These are phyloP conservation scores for Anoplolepis gracilipes DNA, from an alignment of 1,140 invertebrate genomes.

Conservation along the genomic window DNA sequence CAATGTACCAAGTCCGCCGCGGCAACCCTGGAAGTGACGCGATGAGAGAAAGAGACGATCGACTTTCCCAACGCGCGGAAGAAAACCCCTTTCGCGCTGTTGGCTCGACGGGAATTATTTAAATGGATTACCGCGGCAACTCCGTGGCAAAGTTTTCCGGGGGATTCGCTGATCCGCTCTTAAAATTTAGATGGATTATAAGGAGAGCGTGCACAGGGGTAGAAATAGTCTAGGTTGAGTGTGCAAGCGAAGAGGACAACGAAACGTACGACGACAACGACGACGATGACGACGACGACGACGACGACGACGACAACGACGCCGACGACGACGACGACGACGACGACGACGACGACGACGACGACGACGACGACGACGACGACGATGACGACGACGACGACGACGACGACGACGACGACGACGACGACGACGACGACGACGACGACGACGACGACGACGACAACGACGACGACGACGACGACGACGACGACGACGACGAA, in stretches of 20 bases:
- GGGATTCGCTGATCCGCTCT: conserved; percentile 81
- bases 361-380: conserved; percentile 40
- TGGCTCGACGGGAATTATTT: conserved; percentile 84
- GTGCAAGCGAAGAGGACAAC: conserved; percentile 59
- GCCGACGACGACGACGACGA: conserved; percentile 45
- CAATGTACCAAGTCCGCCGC: conserved; percentile 50
- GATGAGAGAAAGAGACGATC: conserved; percentile 61
- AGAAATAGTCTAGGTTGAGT: conserved; percentile 43
- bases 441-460: conserved; percentile 5
- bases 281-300: conserved; percentile 67
- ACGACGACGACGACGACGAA: conserved; percentile 63
- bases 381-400: conserved; percentile 42
- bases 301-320: conserved; percentile 63
- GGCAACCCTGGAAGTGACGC: conserved; percentile 43
- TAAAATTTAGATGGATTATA: conserved; percentile 86
- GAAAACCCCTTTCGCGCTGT: conserved; percentile 76
- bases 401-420: conserved; percentile 68
- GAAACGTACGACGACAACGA: conserved; percentile 17
- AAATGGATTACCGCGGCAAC: conserved; percentile 84
- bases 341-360: conserved; percentile 67
- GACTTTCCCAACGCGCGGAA: conserved; percentile 68
- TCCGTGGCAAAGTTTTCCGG: conserved; percentile 80
- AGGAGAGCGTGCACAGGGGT: conserved; percentile 63
- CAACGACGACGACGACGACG: conserved; percentile 67
- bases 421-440: conserved; percentile 66